Evolutionary conservation across 2,888 invertebrate genomes (phyloP), one percentile per base, ranked within the genome.

Genomic region (Drosophila crucigera): DNA sequence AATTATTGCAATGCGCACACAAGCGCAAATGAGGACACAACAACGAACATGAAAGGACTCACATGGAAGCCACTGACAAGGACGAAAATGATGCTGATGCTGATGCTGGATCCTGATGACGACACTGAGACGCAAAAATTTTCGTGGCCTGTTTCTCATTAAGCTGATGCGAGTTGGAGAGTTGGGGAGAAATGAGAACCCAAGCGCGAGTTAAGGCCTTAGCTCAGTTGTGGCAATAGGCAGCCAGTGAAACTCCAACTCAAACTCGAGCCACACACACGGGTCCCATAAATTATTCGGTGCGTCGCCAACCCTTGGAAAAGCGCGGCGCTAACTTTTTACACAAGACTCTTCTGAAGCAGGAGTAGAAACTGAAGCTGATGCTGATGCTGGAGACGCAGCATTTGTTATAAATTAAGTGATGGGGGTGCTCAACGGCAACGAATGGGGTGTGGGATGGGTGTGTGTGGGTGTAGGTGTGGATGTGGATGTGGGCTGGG

Each of bases 361-460:
- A 25, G 25, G 25, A 37, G 41, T 28, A 19, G 16, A n/a, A 25
- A 37, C 39, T 25, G 41, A 47, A 41, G 54, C 25, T 59, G 65
- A 19, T 9, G 39, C 50, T 28, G n/a, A 41, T 25, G 39, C 62
- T 61, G 59, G 60, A 76, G 71, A 60, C 64, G 74, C 68, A 68
- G 80, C 85, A 87, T 88, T 88, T 88, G 83, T 85, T 90, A 82
- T 85, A 90, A 87, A 87, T 90, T 87, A 88, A 85, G 83, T 85
- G 88, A 90, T 88, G 87, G 87, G 90, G 90, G 83, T 87, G 78
- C 78, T 68, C 85, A 69, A 67, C 52, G 58, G 39, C 49, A 28
- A 30, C 14, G 56, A 19, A 52, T 52, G 30, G n/a, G 30, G 28
- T 41, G 28, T 47, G 64, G 30, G 37, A 11, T 14, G 58, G 49